Percentiles rank a stretch among this genome's conserved stretches.
Evolutionary conservation across 2,113 vertebrate genomes (phyloP).

Genomic region (Poeciliopsis retropinna): DNA sequence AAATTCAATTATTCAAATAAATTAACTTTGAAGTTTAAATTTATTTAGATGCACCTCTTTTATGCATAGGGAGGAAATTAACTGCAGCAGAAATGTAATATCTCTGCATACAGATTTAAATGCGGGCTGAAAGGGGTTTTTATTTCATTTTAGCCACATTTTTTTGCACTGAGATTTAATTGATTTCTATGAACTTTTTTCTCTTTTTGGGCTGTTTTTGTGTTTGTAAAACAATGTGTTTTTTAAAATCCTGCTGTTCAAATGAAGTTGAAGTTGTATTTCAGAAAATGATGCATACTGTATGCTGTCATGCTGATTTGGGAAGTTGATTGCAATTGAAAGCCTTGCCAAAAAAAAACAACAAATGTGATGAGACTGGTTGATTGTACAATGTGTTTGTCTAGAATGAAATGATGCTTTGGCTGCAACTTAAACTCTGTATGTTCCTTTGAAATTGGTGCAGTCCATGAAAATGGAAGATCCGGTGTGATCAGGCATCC

Average conservation of each 20-base stretch:
- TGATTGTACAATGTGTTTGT: slow-evolving; percentile 72
- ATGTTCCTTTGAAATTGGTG: slow-evolving; percentile 36
- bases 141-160: slow-evolving; percentile 6
- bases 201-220: slow-evolving; percentile 9
- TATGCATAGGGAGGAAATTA: neutral
- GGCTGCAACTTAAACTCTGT: slow-evolving; percentile 43
- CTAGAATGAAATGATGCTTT: slow-evolving; percentile 54
- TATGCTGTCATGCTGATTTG: slow-evolving; percentile 36
- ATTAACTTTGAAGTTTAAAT: neutral
- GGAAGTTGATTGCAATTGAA: slow-evolving; percentile 43
- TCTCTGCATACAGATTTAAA: neutral
- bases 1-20: neutral
- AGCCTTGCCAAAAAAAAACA: slow-evolving; percentile 56
- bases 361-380: slow-evolving; percentile 66
- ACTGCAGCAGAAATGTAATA: slow-evolving; percentile 10
- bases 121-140: neutral
- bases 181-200: slow-evolving; percentile 1
- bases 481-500: slow-evolving; percentile 21
- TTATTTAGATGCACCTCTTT: neutral
- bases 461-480: slow-evolving; percentile 23
- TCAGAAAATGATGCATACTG: slow-evolving; percentile 54
- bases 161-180: slow-evolving; percentile 68
- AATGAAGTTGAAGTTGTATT: slow-evolving; percentile 40
- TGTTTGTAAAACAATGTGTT: slow-evolving; percentile 15
- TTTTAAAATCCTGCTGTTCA: slow-evolving; percentile 46